Evolutionary conservation across 2,797 vertebrate species (phyloP).

Genomic region (Cossypha niveicapilla): DNA sequence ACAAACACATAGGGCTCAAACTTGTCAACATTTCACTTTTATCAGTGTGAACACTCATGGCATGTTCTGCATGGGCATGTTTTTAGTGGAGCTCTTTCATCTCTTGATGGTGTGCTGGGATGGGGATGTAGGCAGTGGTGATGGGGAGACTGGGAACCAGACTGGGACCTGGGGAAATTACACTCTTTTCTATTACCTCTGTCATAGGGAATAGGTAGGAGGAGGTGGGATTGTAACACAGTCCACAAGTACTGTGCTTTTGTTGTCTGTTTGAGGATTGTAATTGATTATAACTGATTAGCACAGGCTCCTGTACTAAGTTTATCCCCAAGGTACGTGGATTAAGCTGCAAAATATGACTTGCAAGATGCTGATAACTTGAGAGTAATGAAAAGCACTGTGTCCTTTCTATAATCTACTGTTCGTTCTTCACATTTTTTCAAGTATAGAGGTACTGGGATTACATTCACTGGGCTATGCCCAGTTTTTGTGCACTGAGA

Average conservation of each 20-base stretch:
- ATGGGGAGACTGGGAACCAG: not conserved
- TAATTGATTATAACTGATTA: not conserved
- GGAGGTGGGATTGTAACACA: not conserved
- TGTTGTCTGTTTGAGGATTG: not conserved
- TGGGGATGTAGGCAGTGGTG: not conserved
- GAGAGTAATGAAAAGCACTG: not conserved
- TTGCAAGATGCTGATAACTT: not conserved
- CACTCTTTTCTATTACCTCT: not conserved
- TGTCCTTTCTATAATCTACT: not conserved
- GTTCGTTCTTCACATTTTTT: not conserved
- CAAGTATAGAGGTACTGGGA: not conserved
- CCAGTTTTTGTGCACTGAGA: not conserved
- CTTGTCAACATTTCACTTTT: not conserved
- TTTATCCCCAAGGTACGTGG: fast-evolving
- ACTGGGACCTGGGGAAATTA: not conserved
- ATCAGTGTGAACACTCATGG: not conserved
- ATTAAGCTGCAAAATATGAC: not conserved
- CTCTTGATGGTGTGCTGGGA: not conserved
- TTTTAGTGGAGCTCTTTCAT: not conserved
- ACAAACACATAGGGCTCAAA: not conserved
- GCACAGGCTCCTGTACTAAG: not conserved
- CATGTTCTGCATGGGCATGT: not conserved
- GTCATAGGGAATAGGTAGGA: not conserved
- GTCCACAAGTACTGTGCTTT: not conserved
- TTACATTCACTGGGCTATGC: not conserved